Evolutionary conservation across 2,797 vertebrate species (phyloP).

Genomic region (Pantherophis alleghaniensis): DNA sequence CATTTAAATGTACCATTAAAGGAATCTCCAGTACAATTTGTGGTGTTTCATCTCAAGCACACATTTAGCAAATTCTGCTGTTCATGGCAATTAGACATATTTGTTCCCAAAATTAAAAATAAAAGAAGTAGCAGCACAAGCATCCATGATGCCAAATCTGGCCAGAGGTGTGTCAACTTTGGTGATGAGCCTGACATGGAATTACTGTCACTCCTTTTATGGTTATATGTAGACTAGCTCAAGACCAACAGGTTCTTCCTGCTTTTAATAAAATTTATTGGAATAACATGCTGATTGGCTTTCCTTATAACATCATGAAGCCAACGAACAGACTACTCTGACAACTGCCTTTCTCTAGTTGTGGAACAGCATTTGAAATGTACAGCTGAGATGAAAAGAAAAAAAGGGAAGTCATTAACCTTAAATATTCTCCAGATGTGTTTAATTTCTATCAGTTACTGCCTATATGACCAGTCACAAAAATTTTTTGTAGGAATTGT

Average conservation of each 20-base stretch:
- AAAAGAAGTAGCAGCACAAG: not conserved
- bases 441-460: not conserved
- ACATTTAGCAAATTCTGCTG: not conserved
- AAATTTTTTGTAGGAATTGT: not conserved
- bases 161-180: not conserved
- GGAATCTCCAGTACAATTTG: not conserved
- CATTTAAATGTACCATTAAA: not conserved
- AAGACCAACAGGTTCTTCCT: constrained; percentile 4
- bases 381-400: not conserved
- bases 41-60: not conserved
- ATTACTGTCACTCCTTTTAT: not conserved
- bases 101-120: not conserved
- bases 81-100: not conserved
- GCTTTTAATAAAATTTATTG: not conserved
- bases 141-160: not conserved
- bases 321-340: not conserved
- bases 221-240: not conserved
- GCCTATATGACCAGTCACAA: not conserved
- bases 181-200: not conserved
- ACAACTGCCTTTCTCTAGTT: not conserved
- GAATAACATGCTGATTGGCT: not conserved
- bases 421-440: not conserved
- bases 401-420: not conserved
- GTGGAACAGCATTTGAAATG: not conserved
- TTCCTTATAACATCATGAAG: not conserved